Percentiles rank a stretch among this genome's conserved stretches.
These are phyloP conservation scores for Whitmania pigra DNA, from an alignment of 1,140 invertebrate genomes.

Conservation along the genomic window DNA sequence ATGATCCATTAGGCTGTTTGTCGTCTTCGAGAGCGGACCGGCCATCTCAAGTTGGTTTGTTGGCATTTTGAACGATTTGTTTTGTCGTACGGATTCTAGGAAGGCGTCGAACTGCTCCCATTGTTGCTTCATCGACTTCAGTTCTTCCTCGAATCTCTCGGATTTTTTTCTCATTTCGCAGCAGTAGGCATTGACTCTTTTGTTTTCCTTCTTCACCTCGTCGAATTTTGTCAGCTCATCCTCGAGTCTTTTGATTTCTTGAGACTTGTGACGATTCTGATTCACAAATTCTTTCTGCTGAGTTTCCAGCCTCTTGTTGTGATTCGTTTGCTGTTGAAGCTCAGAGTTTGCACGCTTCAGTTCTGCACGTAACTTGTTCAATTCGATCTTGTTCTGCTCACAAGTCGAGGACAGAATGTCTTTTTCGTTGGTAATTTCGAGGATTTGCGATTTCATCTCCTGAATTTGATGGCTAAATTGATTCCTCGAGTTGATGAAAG, in stretches of 20 bases:
- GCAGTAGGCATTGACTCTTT: not conserved
- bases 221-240: not conserved
- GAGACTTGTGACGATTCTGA: not conserved
- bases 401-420: not conserved
- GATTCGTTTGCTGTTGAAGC: not conserved
- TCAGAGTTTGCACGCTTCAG: not conserved
- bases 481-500: not conserved
- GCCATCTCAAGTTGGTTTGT: not conserved
- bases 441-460: not conserved
- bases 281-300: not conserved
- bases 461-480: slow-evolving; percentile 7
- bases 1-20: not conserved
- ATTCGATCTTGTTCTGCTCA: not conserved
- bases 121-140: not conserved
- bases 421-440: not conserved
- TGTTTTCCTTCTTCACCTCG: not conserved
- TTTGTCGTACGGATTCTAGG: not conserved
- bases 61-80: not conserved
- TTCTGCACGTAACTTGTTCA: not conserved
- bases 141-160: not conserved
- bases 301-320: not conserved
- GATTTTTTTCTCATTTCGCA: not conserved
- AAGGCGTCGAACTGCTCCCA: not conserved
- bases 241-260: not conserved
- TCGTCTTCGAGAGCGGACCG: not conserved